Percentiles rank a stretch among this genome's conserved stretches.
Evolutionary conservation across 2,797 vertebrate genomes (phyloP).

Genomic region (Amniataba percoides): DNA sequence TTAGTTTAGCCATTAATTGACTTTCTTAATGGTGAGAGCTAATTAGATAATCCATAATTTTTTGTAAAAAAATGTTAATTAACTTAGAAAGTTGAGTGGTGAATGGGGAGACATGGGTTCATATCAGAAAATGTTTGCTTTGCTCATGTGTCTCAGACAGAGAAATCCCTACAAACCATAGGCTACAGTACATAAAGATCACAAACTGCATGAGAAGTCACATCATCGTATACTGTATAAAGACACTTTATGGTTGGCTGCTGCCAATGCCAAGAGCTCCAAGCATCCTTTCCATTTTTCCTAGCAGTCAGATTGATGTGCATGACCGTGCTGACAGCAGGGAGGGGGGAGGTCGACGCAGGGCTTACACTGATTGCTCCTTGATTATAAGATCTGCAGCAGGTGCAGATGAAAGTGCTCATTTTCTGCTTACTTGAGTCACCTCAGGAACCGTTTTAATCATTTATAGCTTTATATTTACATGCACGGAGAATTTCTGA

Average conservation of each 20-base stretch:
- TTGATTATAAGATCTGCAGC: constrained; percentile 54
- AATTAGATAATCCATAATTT: constrained; percentile 43
- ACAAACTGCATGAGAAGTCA: neutral
- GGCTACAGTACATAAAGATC: neutral
- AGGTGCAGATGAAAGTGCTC: constrained; percentile 49
- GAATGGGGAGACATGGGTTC: neutral
- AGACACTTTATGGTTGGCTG: neutral
- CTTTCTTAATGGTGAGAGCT: constrained; percentile 23
- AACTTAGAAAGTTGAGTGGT: constrained; percentile 7
- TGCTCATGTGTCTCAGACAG: neutral
- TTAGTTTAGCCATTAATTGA: constrained; percentile 33
- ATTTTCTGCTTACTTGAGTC: constrained; percentile 59
- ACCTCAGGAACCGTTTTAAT: constrained; percentile 42
- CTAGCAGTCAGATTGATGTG: constrained; percentile 25
- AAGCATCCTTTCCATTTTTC: neutral
- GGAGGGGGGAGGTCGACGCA: constrained; percentile 4
- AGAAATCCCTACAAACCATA: neutral
- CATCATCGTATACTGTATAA: neutral
- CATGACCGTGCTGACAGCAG: constrained; percentile 20
- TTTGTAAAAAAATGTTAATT: constrained; percentile 30
- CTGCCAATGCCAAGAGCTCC: neutral
- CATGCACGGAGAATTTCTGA: constrained; percentile 12
- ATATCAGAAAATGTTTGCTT: neutral
- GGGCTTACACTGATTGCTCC: constrained; percentile 44
- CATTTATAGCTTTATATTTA: constrained; percentile 47